phyloP scores from a whole-genome alignment of 2,888 invertebrate genomes.

The Nemotelus nigrinus region DNA sequence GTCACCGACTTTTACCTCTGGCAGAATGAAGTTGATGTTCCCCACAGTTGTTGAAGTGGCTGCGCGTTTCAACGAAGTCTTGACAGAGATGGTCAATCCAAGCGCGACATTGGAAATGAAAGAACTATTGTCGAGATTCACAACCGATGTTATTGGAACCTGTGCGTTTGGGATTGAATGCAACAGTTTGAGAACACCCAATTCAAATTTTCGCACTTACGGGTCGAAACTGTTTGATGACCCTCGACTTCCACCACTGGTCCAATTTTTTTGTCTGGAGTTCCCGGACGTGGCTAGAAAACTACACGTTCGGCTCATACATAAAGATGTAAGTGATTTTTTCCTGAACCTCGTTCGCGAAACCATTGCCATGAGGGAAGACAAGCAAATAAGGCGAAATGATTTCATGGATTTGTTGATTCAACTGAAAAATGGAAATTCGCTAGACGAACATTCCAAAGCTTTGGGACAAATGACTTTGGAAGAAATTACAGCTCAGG shows the following conservation, averaged over 20 bases:
- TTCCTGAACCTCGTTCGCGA: constrained; percentile 66
- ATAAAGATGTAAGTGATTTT: constrained; percentile 61
- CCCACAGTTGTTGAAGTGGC: constrained; percentile 53
- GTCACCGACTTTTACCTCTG: constrained; percentile 58
- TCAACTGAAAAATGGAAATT: constrained; percentile 65
- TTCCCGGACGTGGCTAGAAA: constrained; percentile 55
- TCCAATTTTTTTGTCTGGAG: background rate
- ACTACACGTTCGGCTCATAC: background rate
- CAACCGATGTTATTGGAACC: constrained; percentile 67
- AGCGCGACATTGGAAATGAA: constrained; percentile 60
- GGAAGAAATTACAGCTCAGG: constrained; percentile 54
- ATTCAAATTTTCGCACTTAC: constrained; percentile 60
- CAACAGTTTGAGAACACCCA: constrained; percentile 62
- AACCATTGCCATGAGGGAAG: constrained; percentile 66
- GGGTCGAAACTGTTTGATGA: constrained; percentile 54
- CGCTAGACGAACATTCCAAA: background rate
- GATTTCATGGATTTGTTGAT: constrained; percentile 70
- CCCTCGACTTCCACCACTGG: background rate
- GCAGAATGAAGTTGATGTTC: constrained; percentile 64
- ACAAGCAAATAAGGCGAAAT: constrained; percentile 65
- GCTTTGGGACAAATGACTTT: constrained; percentile 8
- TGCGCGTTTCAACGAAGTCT: constrained; percentile 48
- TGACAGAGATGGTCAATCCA: constrained; percentile 51
- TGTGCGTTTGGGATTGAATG: constrained; percentile 67
- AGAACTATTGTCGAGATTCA: constrained; percentile 63